Base-by-base conservation (phyloP, 2,888 invertebrate species). In the Leucozona laternaria region DNA sequence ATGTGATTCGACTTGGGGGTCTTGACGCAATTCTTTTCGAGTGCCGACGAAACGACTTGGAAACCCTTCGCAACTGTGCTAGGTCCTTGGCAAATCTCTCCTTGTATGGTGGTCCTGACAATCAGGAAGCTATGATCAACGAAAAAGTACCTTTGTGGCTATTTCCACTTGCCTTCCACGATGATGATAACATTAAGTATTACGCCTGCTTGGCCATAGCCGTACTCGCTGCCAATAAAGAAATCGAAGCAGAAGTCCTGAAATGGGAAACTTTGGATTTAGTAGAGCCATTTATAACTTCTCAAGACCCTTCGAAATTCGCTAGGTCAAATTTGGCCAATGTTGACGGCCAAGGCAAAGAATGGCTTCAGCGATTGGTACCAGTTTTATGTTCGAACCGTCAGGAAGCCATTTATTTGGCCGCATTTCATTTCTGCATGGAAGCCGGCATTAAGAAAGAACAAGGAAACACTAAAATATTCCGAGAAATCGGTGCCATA, bases 361-460 rank as follows among this genome's bases (percentile, higher is more conserved):
- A 97, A 90, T 99, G 99, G 99, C 93, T 99, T 72, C 95, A 97
- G 92, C 94, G 97, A 89, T 94, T 99, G 88, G 97, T 99, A 5
- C 98, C 99, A 0, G 97, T 99, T 13, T 93, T 99, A 75, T 97
- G 97, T 91, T 98, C 98, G 50, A 97, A 98, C 91, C 94, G 98
- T 83, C 98, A 98, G 91, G 99, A 99, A 93, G 99, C 99, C 0
- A 95, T 98, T 90, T 98, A 98, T 91, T 93, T 99, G 89, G 99
- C 99, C 3, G 98, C 99, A 45, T 99, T 99, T 92, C 99, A 99
- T 91, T 97, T 99, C 92, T 98, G 98, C 91, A 98, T 99, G 98
- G 99, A 99, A 93, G 99, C 99, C 13, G 98, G 97, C 48, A 99
- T 99, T 75, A 99, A 99, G 92, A 97, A 98, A 90, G 96, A 96